Percentiles rank a stretch among this genome's conserved stretches.
phyloP scores from a whole-genome alignment of 2,888 invertebrate species.

The Eristalis tenax region DNA sequence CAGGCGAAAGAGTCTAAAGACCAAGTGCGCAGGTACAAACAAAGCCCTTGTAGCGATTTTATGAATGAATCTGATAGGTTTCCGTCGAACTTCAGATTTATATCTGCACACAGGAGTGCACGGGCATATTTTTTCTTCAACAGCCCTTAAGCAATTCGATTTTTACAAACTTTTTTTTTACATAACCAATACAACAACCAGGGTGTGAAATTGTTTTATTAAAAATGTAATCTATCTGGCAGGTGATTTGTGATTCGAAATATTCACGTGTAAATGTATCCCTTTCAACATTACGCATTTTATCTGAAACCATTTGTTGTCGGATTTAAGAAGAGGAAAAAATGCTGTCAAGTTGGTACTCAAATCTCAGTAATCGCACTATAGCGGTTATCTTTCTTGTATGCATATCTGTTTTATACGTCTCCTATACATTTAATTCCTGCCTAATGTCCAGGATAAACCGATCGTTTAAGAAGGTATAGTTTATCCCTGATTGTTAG shows the following conservation, averaged over 20 bases:
- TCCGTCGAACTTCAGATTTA: slow-evolving; percentile 2
- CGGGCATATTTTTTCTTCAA: slow-evolving; percentile 17
- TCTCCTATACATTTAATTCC: slow-evolving; percentile 84
- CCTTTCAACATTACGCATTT: slow-evolving; percentile 32
- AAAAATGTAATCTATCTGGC: slow-evolving; percentile 44
- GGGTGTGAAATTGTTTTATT: neutral
- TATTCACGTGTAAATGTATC: slow-evolving; percentile 58
- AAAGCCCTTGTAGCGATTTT: slow-evolving; percentile 57
- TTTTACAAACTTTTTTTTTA: slow-evolving; percentile 52
- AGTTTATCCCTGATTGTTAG: slow-evolving; percentile 50
- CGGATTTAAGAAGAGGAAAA: slow-evolving; percentile 53
- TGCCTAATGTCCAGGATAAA: slow-evolving; percentile 83
- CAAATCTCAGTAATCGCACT: slow-evolving; percentile 80
- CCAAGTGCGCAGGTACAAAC: slow-evolving; percentile 73
- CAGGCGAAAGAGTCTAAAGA: neutral
- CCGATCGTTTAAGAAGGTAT: slow-evolving; percentile 83
- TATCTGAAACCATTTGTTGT: slow-evolving; percentile 58
- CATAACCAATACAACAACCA: slow-evolving; percentile 32
- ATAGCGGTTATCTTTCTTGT: slow-evolving; percentile 80
- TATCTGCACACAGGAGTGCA: slow-evolving; percentile 22
- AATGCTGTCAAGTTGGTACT: slow-evolving; percentile 80
- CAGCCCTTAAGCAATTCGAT: slow-evolving; percentile 52
- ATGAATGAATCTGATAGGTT: slow-evolving; percentile 60
- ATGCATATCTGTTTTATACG: slow-evolving; percentile 83
- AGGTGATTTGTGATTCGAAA: slow-evolving; percentile 1